Base-by-base conservation (phyloP, 2,888 invertebrate genomes). In the Ypsolopha sequella region DNA sequence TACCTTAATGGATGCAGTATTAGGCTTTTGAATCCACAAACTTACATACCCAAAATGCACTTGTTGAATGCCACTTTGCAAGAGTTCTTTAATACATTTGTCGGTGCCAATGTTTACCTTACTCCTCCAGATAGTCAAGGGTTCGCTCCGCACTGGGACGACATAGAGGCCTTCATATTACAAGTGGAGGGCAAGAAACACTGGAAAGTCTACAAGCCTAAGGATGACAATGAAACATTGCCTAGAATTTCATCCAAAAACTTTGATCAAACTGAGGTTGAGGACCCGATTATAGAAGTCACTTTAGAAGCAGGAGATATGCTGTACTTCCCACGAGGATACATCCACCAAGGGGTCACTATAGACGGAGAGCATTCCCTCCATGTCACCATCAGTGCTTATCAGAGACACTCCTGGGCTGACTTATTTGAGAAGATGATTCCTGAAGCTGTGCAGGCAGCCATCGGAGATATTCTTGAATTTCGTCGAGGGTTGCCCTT, bases 121-220 rank as follows among this genome's bases (percentile, higher is more conserved):
- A 99, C 99, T 1, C 99, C 99, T 2, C 93, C 97, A 0, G 93
- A 94, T 54, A 95, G 95, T 60, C 98, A 99, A 84, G 99, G 99
- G 0, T 99, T 99, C 84, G 99, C 99, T 0, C 99, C 99, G 0
- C 99, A 99, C 76, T 99, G 93, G 72, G 99, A 99, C 80, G 99
- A 99, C 68, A 99, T 99, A 58, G 99, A 99, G 80, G 99, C 98
- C 0, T 99, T 99, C 72, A 92, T 99, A 47, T 71, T 99, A 48
- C 99, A 99, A 86, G 82, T 98, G 1, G 99, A 99, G 80, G 99
- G 99, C 0, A 92, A 92, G 62, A 99, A 99, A 73, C 91, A 92
- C 57, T 99, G 99, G 99, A 91, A 91, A 60, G 80, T 99, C 9
- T 99, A 98, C 70, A 90, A 90, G 59, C 97, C 98, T 10, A 84